Evolutionary conservation across 2,113 vertebrate genomes (phyloP).

Genomic region (Reinhardtius hippoglossoides): DNA sequence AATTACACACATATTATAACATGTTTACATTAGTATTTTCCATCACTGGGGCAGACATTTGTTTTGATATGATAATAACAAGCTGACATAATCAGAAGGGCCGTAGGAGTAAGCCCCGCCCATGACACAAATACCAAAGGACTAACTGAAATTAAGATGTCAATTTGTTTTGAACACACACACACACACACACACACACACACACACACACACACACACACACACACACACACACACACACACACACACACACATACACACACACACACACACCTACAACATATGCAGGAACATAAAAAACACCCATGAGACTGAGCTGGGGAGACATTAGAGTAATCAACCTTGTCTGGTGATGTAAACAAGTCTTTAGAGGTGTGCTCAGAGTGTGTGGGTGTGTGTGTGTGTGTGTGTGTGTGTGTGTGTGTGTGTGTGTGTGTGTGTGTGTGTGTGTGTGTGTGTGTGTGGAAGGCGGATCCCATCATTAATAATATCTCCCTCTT

Average conservation of each 20-base stretch:
- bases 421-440: constrained; percentile 21
- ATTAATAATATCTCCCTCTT: constrained; percentile 42
- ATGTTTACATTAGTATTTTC: too few species aligned
- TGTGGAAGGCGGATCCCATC: constrained; percentile 12
- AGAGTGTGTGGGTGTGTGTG: not conserved
- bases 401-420: constrained; percentile 19
- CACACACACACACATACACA: too few species aligned
- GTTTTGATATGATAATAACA: too few species aligned
- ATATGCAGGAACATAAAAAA: constrained; percentile 36
- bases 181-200: too few species aligned
- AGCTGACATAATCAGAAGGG: not conserved
- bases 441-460: constrained; percentile 12
- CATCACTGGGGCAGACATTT: too few species aligned
- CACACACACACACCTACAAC: too few species aligned
- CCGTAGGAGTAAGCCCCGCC: not conserved
- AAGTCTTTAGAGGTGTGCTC: constrained; percentile 49
- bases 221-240: constrained; percentile 20
- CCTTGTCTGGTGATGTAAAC: constrained; percentile 65
- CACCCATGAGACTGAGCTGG: constrained; percentile 53
- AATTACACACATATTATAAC: too few species aligned
- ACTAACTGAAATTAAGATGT: not conserved
- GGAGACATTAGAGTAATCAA: constrained; percentile 65
- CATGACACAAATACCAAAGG: not conserved
- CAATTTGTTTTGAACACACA: not conserved
- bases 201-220: constrained; percentile 15